phyloP scores from a whole-genome alignment of 1,140 invertebrate genomes.

The Hycleus phaleratus region DNA sequence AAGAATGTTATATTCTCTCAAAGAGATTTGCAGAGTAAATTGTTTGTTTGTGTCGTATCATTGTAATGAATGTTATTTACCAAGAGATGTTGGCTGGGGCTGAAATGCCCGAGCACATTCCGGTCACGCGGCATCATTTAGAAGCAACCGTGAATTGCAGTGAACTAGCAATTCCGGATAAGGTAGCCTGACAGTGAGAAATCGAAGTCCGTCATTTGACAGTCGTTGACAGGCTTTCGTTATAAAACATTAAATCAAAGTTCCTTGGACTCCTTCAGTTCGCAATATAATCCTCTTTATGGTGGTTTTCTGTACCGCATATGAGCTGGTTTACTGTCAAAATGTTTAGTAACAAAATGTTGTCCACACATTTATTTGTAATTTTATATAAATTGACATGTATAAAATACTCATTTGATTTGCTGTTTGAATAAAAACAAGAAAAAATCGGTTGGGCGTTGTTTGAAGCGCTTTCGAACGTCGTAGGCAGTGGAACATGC shows the following conservation, averaged over 20 bases:
- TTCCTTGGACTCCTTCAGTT: background rate
- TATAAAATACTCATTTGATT: no score
- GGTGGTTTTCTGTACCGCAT: slow-evolving; percentile 1
- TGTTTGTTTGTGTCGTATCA: slow-evolving; percentile 14
- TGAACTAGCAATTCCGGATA: slow-evolving; percentile 31
- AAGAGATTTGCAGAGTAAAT: slow-evolving; percentile 13
- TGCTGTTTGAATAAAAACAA: no score
- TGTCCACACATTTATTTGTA: no score
- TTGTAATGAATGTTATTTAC: slow-evolving; percentile 18
- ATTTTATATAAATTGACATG: no score
- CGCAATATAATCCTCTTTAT: slow-evolving; percentile 12
- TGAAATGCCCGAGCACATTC: slow-evolving; percentile 20
- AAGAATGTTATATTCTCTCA: slow-evolving; percentile 7
- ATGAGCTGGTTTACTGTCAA: slow-evolving; percentile 14
- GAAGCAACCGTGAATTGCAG: slow-evolving; percentile 25
- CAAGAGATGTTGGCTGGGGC: background rate
- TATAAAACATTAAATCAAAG: slow-evolving; percentile 10
- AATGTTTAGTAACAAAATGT: background rate
- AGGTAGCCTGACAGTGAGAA: slow-evolving; percentile 34
- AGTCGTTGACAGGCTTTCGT: slow-evolving; percentile 27
- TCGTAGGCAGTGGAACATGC: slow-evolving; percentile 21
- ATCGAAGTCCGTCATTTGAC: slow-evolving; percentile 29
- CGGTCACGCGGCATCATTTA: slow-evolving; percentile 28
- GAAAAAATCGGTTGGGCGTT: no score
- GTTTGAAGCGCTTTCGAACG: no score